Conservation (phyloP, 2,113 vertebrate species). For the Gavialis gangeticus region DNA sequence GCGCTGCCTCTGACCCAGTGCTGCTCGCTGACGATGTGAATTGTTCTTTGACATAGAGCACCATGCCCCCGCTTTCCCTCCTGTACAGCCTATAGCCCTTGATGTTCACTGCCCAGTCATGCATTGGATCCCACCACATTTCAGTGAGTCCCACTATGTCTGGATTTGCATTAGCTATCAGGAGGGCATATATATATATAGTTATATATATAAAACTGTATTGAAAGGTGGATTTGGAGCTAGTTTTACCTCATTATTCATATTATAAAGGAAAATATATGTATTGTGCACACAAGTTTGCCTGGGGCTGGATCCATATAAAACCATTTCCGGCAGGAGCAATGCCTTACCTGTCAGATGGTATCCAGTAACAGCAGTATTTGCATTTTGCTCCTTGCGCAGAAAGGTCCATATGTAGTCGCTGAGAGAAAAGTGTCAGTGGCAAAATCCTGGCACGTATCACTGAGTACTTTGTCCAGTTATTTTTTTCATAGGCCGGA, state of each 20-base stretch:
- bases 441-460: background rate
- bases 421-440: background rate
- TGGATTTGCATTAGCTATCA: too few relatives aligned
- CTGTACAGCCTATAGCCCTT: too few relatives aligned
- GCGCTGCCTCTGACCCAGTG: too few relatives aligned
- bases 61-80: too few relatives aligned
- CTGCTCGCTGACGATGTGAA: too few relatives aligned
- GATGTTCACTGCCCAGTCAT: too few relatives aligned
- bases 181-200: too few relatives aligned
- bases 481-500: background rate
- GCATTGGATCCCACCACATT: too few relatives aligned
- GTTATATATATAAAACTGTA: background rate
- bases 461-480: fast-evolving
- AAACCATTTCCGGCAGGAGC: background rate
- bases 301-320: background rate
- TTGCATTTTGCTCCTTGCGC: background rate
- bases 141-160: too few relatives aligned
- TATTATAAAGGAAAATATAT: background rate
- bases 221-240: background rate
- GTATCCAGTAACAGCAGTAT: background rate
- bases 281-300: background rate
- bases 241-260: background rate
- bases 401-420: background rate
- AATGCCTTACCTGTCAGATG: background rate
- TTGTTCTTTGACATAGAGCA: too few relatives aligned